Base-by-base conservation (phyloP, 2,888 invertebrate genomes). In the Hypomecis atomaria region DNA sequence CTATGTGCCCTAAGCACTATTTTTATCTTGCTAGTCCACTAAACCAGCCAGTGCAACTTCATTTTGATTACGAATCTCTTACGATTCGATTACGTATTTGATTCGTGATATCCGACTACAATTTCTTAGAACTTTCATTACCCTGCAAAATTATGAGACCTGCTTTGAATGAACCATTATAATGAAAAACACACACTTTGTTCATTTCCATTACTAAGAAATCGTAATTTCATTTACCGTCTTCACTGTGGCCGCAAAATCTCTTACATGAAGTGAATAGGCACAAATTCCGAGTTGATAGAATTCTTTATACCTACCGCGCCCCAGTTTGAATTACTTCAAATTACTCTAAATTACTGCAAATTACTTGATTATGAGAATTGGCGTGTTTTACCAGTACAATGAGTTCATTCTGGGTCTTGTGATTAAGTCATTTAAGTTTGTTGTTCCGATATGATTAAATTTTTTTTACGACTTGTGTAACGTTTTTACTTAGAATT, bases 301-400 rank as follows among this genome's bases (percentile, higher is more conserved):
- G 88, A 88, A 88, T 89, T 87, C 83, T 88, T 89, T 88, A 89
- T 88, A 81, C 77, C 70, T 73, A 60, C 65, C 65, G 67, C 73
- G 70, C 73, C 74, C 73, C 78, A 82, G 78, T 80, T 81, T 77
- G 79, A 82, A 84, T 84, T 82, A 79, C 79, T 74, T 74, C 69
- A 68, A 70, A 72, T 79, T 56, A 47, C 47, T 47, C 9, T 69
- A 68, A 70, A 72, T 79, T 56, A 47, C 47, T 47, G 13, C 23
- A 37, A 36, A 75, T 75, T 72, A 73, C 74, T 61, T 58, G 60
- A 43, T 66, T 64, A 69, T 67, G 55, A 59, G 50, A 59, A 66
- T 68, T 66, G 66, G 57, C 55, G 59, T 67, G 45, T 65, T 67
- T 59, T 50, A 13, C 49, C 37, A 36, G 5, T 6, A 49, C 11